Percentiles rank a stretch among this genome's conserved stretches.
Evolutionary conservation across 2,797 vertebrate genomes (phyloP).

Genomic region (Threskiornis aethiopicus): DNA sequence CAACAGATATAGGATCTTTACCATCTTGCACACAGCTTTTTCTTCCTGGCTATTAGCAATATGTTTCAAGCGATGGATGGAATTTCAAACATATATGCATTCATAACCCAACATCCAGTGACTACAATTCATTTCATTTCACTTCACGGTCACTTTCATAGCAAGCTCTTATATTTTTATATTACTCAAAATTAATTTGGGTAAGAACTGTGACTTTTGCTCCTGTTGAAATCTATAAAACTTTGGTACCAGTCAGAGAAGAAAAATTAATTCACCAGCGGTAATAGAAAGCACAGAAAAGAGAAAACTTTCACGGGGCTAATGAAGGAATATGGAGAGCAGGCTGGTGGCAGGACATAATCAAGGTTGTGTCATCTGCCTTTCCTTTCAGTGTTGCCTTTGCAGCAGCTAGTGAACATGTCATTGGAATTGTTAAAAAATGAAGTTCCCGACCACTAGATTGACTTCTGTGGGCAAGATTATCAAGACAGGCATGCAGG

Average conservation of each 20-base stretch:
- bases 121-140: not conserved
- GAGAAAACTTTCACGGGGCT: not conserved
- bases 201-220: not conserved
- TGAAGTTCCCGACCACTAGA: not conserved
- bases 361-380: not conserved
- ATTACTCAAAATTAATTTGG: not conserved
- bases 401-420: not conserved
- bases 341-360: not conserved
- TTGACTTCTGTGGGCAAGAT: not conserved
- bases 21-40: not conserved
- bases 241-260: not conserved
- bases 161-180: not conserved
- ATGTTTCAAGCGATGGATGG: not conserved
- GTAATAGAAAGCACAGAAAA: not conserved
- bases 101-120: not conserved
- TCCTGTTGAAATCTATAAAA: not conserved
- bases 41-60: not conserved
- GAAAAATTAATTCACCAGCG: not conserved
- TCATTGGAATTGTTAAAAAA: not conserved
- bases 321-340: not conserved
- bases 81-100: not conserved
- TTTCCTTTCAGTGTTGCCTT: not conserved
- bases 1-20: not conserved
- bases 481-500: not conserved
- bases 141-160: not conserved